Percentiles rank a stretch among this genome's conserved stretches.
These are phyloP conservation scores for Lithosia quadra DNA, from an alignment of 2,888 invertebrate genomes.

Conservation along the genomic window DNA sequence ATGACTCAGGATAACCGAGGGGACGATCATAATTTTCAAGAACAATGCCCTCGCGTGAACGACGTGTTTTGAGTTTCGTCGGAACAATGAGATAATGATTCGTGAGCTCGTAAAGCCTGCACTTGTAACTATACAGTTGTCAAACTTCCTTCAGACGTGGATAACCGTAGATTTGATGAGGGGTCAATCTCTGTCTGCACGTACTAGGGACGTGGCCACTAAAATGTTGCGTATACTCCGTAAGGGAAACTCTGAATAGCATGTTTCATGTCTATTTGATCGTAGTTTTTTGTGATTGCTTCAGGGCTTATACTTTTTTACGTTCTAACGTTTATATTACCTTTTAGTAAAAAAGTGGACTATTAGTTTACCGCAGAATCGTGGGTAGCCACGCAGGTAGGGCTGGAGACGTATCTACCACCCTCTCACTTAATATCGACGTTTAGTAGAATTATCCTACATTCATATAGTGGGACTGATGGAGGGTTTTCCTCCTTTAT, in stretches of 20 bases:
- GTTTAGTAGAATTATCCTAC: neutral
- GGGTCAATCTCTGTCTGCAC: conserved; percentile 54
- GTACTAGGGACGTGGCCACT: conserved; percentile 38
- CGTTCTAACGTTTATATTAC: neutral
- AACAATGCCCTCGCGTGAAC: conserved; percentile 76
- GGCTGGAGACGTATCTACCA: conserved; percentile 2
- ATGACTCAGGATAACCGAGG: conserved; percentile 75
- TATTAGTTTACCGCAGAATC: conserved; percentile 3
- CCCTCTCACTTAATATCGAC: conserved; percentile 4
- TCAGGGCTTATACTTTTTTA: neutral
- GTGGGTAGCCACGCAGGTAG: conserved; percentile 1
- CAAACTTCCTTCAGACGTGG: conserved; percentile 66
- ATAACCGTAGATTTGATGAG: conserved; percentile 66
- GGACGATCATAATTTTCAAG: conserved; percentile 78
- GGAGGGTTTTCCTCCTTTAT: neutral
- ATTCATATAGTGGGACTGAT: neutral
- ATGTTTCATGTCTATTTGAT: conserved; percentile 31
- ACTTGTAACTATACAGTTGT: conserved; percentile 69
- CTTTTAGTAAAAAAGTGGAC: conserved; percentile 2
- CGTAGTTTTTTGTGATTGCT: conserved; percentile 18
- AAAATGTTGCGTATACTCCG: conserved; percentile 31
- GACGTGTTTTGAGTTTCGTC: conserved; percentile 71
- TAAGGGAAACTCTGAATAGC: conserved; percentile 40
- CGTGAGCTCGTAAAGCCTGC: conserved; percentile 73
- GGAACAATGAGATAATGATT: conserved; percentile 82